phyloP scores from a whole-genome alignment of 2,888 invertebrate species.

The Acanthococcus lagerstroemiae region DNA sequence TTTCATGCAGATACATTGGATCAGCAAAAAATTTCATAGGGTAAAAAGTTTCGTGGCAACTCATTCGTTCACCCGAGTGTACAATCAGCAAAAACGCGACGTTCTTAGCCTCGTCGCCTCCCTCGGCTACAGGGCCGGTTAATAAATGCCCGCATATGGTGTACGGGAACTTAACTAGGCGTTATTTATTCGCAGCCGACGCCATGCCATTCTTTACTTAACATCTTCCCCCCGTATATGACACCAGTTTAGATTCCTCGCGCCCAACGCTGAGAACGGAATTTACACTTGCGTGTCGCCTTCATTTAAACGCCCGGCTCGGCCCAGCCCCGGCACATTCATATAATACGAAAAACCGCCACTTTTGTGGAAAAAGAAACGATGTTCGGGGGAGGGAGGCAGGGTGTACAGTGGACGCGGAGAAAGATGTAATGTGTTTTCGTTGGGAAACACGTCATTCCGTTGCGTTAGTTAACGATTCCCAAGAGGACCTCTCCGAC shows the following conservation, averaged over 20 bases:
- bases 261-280: no score
- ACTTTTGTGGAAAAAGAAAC: neutral
- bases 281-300: neutral
- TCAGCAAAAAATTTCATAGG: neutral
- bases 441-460: constrained; percentile 25
- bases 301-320: no score
- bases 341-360: neutral
- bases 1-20: no score
- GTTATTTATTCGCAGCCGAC: neutral
- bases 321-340: neutral
- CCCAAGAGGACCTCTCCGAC: constrained; percentile 3
- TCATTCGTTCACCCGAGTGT: neutral
- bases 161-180: neutral
- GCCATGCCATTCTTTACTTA: neutral
- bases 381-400: neutral
- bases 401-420: neutral
- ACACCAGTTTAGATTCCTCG: no score
- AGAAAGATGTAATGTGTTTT: constrained; percentile 10
- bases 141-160: neutral
- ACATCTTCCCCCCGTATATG: neutral
- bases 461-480: constrained; percentile 27
- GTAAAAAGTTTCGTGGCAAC: neutral
- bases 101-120: neutral
- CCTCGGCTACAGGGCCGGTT: neutral
- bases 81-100: neutral